A percentile compares a stretch with the other conserved stretches of the same genome.
Evolutionary conservation across 2,113 vertebrate species (phyloP).

Genomic region (Acanthisitta chloris): DNA sequence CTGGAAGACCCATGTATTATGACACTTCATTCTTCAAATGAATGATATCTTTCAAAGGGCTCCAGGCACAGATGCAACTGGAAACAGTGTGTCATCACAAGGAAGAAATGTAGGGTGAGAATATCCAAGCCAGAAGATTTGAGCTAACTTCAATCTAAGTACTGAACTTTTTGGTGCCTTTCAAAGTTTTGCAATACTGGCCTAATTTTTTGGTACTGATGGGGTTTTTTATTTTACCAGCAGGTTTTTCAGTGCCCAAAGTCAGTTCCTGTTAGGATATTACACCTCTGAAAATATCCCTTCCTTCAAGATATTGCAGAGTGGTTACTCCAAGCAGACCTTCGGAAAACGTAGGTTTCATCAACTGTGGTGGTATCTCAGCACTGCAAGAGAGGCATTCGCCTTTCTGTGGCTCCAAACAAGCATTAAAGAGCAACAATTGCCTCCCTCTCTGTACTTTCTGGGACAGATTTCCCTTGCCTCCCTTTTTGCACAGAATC

Average conservation of each 20-base stretch:
- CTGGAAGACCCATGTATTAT: not conserved
- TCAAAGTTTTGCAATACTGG: not conserved
- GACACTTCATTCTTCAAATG: not conserved
- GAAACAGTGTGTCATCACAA: not conserved
- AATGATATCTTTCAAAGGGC: conserved; percentile 16
- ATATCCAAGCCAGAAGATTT: not conserved
- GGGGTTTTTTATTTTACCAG: not conserved
- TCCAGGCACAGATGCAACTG: not conserved
- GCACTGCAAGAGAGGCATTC: not conserved
- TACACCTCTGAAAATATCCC: not conserved
- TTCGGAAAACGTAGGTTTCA: not conserved
- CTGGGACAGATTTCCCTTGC: not conserved
- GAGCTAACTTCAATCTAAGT: not conserved
- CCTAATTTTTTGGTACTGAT: not conserved
- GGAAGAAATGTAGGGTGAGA: not conserved
- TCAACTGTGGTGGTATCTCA: not conserved
- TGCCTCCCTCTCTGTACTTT: not conserved
- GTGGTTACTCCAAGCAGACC: rapidly evolving
- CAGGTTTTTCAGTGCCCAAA: not conserved
- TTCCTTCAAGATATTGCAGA: not conserved
- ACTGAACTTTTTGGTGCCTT: not conserved
- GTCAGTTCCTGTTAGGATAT: not conserved
- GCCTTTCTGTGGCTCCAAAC: not conserved
- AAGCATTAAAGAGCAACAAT: not conserved
- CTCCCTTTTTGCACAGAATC: not conserved